Conservation (phyloP, 2,113 vertebrate species). For the Alligator sinensis region DNA sequence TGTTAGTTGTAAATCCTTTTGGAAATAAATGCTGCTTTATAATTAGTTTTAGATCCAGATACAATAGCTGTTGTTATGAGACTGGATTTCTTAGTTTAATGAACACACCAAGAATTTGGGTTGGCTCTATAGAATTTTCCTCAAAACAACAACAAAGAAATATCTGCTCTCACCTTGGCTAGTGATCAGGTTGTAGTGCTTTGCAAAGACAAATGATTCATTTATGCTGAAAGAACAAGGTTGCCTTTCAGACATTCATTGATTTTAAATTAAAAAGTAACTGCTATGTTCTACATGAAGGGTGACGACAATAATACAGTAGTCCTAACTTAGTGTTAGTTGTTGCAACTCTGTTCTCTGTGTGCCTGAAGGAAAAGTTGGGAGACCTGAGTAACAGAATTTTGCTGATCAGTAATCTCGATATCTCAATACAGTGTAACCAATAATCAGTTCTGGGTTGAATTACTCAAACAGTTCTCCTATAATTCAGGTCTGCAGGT, state of each 20-base stretch:
- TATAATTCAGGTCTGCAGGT: conserved; percentile 61
- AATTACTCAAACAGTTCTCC: conserved; percentile 71
- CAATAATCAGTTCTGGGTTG: conserved; percentile 76
- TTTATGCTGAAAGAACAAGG: conserved; percentile 73
- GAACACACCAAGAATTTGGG: background rate
- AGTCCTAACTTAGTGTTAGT: conserved; percentile 78
- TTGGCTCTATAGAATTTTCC: background rate
- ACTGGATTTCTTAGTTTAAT: background rate
- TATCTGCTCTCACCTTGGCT: conserved; percentile 68
- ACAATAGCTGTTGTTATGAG: background rate
- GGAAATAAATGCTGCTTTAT: background rate
- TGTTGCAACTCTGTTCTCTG: conserved; percentile 57
- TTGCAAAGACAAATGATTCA: conserved; percentile 78
- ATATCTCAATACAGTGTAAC: conserved; percentile 77
- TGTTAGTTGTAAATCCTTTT: background rate
- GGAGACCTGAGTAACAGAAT: conserved; percentile 68
- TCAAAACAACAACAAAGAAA: background rate
- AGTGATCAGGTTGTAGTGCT: conserved; percentile 51
- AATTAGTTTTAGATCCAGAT: rapidly evolving
- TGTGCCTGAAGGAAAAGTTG: conserved; percentile 43
- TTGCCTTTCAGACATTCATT: conserved; percentile 77
- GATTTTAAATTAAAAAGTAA: conserved; percentile 87
- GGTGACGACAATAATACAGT: conserved; percentile 81
- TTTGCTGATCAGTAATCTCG: conserved; percentile 79
- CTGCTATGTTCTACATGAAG: conserved; percentile 80